A percentile compares a stretch with the other conserved stretches of the same genome.
Conservation (phyloP, 2,888 invertebrate genomes). For the Orchestes rusci region DNA sequence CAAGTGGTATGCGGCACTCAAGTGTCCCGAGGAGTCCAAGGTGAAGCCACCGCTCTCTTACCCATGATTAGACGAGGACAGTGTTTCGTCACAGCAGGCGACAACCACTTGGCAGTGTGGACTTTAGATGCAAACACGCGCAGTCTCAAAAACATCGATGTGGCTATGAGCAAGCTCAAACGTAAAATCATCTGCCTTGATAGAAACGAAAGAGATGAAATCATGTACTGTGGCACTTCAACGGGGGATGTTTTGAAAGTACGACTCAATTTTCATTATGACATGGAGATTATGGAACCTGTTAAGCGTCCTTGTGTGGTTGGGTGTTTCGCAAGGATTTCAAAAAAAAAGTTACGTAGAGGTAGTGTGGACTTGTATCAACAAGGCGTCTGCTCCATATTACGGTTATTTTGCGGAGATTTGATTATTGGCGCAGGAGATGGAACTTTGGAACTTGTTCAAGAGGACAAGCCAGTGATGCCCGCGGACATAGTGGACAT, state of each 20-base stretch:
- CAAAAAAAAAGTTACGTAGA: slow-evolving; percentile 46
- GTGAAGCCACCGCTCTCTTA: slow-evolving; percentile 41
- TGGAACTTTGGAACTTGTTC: slow-evolving; percentile 69
- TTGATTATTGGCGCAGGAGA: slow-evolving; percentile 79
- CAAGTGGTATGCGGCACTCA: slow-evolving; percentile 46
- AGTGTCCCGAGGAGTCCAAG: slow-evolving; percentile 39
- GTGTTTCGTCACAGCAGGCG: slow-evolving; percentile 60
- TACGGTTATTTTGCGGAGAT: slow-evolving; percentile 54
- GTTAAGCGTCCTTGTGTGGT: slow-evolving; percentile 52
- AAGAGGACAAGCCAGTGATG: slow-evolving; percentile 34
- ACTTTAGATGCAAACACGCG: slow-evolving; percentile 61
- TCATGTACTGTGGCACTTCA: slow-evolving; percentile 76
- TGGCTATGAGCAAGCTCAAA: slow-evolving; percentile 70
- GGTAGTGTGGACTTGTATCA: slow-evolving; percentile 55
- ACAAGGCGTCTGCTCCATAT: slow-evolving; percentile 59
- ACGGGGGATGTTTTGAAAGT: slow-evolving; percentile 68
- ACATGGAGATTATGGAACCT: slow-evolving; percentile 48
- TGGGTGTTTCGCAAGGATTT: slow-evolving; percentile 52
- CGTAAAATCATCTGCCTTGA: slow-evolving; percentile 68
- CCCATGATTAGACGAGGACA: slow-evolving; percentile 53
- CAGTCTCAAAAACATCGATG: slow-evolving; percentile 56
- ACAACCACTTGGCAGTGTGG: slow-evolving; percentile 59
- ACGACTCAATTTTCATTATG: slow-evolving; percentile 55
- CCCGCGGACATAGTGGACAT: slow-evolving; percentile 29
- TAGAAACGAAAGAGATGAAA: slow-evolving; percentile 60